Evolutionary conservation across 1,140 invertebrate genomes (phyloP), one percentile per base, ranked within the genome.

Genomic region (Sitophilus oryzae): DNA sequence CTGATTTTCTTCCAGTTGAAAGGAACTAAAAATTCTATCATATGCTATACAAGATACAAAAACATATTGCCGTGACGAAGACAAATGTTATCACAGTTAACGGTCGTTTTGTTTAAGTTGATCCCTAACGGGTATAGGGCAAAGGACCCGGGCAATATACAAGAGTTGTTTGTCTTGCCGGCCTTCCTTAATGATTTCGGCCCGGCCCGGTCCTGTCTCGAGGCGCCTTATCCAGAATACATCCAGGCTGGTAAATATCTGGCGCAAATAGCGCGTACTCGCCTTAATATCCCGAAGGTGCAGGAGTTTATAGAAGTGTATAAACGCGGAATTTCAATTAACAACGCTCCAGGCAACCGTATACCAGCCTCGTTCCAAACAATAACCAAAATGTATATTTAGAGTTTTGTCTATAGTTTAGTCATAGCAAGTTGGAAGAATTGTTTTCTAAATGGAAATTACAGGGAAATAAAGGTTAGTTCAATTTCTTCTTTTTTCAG

Each of bases 141-240:
- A 47, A 16, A 23, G 48, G 37, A 42, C 21, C 14, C 21, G 42
- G 48, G 48, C 48, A 42, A 51, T 51, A 51, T 51, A 41, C 38
- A 51, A 51, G 42, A 51, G 11, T 51, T 38, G 47, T 49, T 49
- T 49, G 40, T 49, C 47, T 49, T 41, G 22, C 48, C 38, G 38
- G 48, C 22, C 48, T 18, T 41, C 16, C 38, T 30, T 19, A 16
- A 42, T 51, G 23, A 51, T 14, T 51, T 5, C 3, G 19, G n/a
- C n/a, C 19, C 19, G 10, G 20, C 41, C 19, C 20, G 8, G 19
- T 19, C 10, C 9, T 9, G 5, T 30, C 25, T 30, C 25, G 25
- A 6, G 5, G 25, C 25, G 5, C 25, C 25, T 11, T 30, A 30
- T 5, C 25, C 25, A 11, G 25, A 30, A 30, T 30, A 30, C 11